A percentile compares a stretch with the other conserved stretches of the same genome.
Conservation (phyloP, 1,140 invertebrate species). For the Drosophila saltans region DNA sequence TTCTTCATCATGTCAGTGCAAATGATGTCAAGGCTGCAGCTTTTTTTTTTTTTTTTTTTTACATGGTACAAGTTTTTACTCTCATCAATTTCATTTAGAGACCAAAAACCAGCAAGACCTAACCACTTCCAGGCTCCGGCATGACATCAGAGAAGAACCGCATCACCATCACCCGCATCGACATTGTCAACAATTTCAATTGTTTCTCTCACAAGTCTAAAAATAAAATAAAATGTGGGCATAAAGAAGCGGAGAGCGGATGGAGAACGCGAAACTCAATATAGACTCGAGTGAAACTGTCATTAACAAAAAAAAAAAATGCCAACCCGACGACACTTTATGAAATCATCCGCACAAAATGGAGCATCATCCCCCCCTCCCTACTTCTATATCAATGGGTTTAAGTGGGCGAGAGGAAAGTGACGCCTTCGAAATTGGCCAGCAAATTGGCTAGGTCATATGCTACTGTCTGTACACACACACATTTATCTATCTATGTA, state of each 20-base stretch:
- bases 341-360: constrained; percentile 42
- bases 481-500: background rate
- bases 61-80: constrained; percentile 2
- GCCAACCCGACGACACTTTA: constrained; percentile 24
- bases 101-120: background rate
- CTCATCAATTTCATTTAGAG: constrained; percentile 16
- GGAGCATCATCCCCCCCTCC: background rate
- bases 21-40: constrained; percentile 72
- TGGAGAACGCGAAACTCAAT: background rate
- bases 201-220: constrained; percentile 38
- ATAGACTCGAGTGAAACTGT: constrained; percentile 41
- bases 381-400: background rate
- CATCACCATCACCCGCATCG: background rate
- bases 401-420: background rate
- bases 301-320: constrained; percentile 63
- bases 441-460: background rate
- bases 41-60: background rate
- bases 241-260: background rate
- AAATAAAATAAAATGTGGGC: constrained; percentile 50
- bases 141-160: constrained; percentile 6
- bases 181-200: constrained; percentile 7
- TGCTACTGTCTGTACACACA: background rate
- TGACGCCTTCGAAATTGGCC: background rate
- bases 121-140: constrained; percentile 5
- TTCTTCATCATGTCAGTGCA: constrained; percentile 42